A percentile compares a stretch with the other conserved stretches of the same genome.
Conservation (phyloP, 23 tunicate species). For the Oikopleura albicans region DNA sequence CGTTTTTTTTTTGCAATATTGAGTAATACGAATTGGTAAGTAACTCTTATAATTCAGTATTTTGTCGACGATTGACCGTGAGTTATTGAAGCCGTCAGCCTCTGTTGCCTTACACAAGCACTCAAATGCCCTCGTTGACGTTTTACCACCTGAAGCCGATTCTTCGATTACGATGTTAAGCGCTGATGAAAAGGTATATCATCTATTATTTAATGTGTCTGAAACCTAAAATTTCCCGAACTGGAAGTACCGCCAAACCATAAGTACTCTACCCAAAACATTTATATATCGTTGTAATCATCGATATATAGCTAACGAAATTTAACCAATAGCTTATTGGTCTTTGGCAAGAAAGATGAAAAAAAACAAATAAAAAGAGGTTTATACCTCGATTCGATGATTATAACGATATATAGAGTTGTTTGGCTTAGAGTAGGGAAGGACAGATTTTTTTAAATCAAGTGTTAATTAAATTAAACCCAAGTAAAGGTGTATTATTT, state of each 20-base stretch:
- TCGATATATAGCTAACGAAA: too few relatives aligned
- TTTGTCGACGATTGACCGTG: slow-evolving; percentile 26
- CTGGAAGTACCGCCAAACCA: neutral
- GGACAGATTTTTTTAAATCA: too few relatives aligned
- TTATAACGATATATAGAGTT: too few relatives aligned
- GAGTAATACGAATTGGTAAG: neutral
- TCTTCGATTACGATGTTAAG: slow-evolving; percentile 92
- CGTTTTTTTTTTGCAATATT: neutral
- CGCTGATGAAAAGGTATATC: slow-evolving; percentile 33
- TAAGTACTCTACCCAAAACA: too few relatives aligned
- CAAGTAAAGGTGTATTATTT: too few relatives aligned
- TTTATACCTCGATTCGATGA: too few relatives aligned
- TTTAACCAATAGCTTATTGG: too few relatives aligned
- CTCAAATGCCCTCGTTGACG: slow-evolving; percentile 81
- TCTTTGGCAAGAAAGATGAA: too few relatives aligned
- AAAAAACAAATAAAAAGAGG: too few relatives aligned
- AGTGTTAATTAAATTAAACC: too few relatives aligned
- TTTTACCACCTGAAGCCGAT: slow-evolving; percentile 96
- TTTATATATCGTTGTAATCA: too few relatives aligned
- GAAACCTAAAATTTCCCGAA: neutral
- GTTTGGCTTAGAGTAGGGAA: too few relatives aligned
- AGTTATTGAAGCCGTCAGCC: slow-evolving; percentile 83
- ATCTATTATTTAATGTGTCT: neutral
- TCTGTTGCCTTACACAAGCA: slow-evolving; percentile 93
- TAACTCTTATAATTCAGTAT: neutral